Percentiles rank a stretch among this genome's conserved stretches.
These are phyloP conservation scores for Drosophila rubida DNA, from an alignment of 2,888 invertebrate species.

Conservation along the genomic window DNA sequence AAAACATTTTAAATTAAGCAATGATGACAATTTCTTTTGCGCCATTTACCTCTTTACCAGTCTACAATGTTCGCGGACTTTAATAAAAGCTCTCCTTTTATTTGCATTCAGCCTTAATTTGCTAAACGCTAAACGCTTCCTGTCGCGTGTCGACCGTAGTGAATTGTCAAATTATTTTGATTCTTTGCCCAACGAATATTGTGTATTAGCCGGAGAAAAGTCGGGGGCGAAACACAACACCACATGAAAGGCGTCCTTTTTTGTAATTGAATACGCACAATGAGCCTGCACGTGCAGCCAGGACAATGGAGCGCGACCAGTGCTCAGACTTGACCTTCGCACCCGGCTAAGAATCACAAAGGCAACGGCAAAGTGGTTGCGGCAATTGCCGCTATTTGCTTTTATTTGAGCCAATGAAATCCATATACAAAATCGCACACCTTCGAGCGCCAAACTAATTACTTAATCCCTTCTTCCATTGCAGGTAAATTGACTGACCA, in stretches of 20 bases:
- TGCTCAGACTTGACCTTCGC: constrained; percentile 3
- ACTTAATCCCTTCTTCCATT: constrained; percentile 24
- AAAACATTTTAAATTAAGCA: constrained; percentile 1
- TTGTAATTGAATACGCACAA: constrained; percentile 53
- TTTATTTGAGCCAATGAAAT: constrained; percentile 1
- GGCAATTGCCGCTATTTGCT: not conserved
- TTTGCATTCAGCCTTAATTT: constrained; percentile 1
- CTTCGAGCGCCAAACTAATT: constrained; percentile 7
- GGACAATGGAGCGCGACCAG: not conserved
- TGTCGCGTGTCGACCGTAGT: constrained; percentile 35
- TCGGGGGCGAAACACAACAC: constrained; percentile 42
- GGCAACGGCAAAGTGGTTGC: not conserved
- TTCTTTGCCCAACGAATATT: constrained; percentile 35
- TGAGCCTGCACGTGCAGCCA: constrained; percentile 14
- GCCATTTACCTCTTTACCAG: not conserved
- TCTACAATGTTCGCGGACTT: not conserved
- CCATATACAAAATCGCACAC: not conserved
- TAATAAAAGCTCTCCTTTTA: not conserved
- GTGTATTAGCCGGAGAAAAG: constrained; percentile 25
- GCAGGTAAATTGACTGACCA: constrained; percentile 53
- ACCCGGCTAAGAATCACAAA: not conserved
- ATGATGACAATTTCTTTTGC: not conserved
- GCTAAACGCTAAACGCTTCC: constrained; percentile 13
- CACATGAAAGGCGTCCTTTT: constrained; percentile 38
- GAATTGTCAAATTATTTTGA: constrained; percentile 62